Evolutionary conservation across 2,797 vertebrate genomes (phyloP), one percentile per base, ranked within the genome.

Genomic region (Tachyglossus aculeatus): DNA sequence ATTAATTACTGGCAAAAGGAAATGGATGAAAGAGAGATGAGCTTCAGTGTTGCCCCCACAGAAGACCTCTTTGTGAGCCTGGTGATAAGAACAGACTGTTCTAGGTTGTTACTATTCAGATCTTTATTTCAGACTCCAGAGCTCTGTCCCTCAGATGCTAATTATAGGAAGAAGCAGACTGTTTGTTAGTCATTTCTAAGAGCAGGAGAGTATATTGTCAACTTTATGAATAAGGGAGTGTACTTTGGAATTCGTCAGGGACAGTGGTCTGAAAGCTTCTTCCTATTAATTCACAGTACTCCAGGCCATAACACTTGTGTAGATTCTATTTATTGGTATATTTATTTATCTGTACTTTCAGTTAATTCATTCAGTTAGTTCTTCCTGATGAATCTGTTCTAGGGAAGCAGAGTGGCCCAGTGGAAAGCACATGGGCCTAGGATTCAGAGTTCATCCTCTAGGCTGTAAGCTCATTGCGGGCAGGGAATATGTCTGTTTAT

Each of bases 1-100:
- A 75, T 67, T 85, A 84, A 69, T 84, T 82, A 71, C 36, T 69
- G 24, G 57, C 29, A 55, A 67, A 40, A 80, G 41, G 71, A 76
- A 82, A 59, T 2, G 76, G 53, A 81, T 60, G 62, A 77, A 80
- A 54, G 62, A 77, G 56, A 0, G 54, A 58, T 41, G 2, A 40
- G 3, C 27, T 65, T 22, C 25, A 79, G 67, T 67, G 24, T 58
- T 64, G 38, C 80, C 65, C 65, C 73, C 64, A 33, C 6, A 38
- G 50, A 52, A 53, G 54, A 39, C 58, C 33, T 71, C 59, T 41
- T 3, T 38, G 9, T 71, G 72, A 58, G 50, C 44, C 37, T 69
- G 11, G 10, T 77, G 38, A 15, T 48, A 63, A 63, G 60, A 71
- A 77, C 27, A 86, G 56, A 52, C 31, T 71, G 15, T 72, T 19